Percentiles rank a stretch among this genome's conserved stretches.
Conservation (phyloP, 2,797 vertebrate species). For the Pseudocheirus occidentalis region DNA sequence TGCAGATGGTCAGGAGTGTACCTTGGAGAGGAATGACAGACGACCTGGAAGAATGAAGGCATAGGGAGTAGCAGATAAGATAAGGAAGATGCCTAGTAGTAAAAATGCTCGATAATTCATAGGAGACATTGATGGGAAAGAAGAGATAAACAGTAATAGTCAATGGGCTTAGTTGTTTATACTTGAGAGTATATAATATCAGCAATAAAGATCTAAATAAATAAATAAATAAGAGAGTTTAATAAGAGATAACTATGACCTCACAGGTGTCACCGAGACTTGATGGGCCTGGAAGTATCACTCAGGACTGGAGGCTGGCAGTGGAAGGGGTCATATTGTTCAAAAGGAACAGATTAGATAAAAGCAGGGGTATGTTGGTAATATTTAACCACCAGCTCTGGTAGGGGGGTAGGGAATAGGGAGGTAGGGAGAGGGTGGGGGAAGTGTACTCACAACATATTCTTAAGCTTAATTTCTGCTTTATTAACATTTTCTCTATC, state of each 20-base stretch:
- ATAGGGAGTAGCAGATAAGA: not conserved
- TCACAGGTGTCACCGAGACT: not conserved
- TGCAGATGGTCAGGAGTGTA: not conserved
- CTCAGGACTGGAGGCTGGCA: not conserved
- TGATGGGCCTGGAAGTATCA: not conserved
- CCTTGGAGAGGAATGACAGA: too few species aligned
- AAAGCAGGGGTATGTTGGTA: not conserved
- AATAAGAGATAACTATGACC: not conserved
- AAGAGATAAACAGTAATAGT: not conserved
- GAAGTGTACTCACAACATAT: not conserved
- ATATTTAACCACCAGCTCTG: not conserved
- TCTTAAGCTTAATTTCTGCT: not conserved
- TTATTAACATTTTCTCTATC: not conserved
- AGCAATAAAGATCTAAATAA: not conserved
- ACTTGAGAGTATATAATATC: not conserved
- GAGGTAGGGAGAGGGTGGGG: not conserved
- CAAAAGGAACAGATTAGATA: not conserved
- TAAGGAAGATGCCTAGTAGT: not conserved
- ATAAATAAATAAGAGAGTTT: not conserved
- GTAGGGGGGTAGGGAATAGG: not conserved
- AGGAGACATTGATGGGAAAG: not conserved
- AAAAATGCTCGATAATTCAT: not conserved
- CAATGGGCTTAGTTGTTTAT: not conserved
- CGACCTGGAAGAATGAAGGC: not conserved
- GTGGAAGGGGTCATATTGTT: not conserved